Evolutionary conservation across 2,888 invertebrate species (phyloP), one percentile per base, ranked within the genome.

Genomic region (Andrena praecox): DNA sequence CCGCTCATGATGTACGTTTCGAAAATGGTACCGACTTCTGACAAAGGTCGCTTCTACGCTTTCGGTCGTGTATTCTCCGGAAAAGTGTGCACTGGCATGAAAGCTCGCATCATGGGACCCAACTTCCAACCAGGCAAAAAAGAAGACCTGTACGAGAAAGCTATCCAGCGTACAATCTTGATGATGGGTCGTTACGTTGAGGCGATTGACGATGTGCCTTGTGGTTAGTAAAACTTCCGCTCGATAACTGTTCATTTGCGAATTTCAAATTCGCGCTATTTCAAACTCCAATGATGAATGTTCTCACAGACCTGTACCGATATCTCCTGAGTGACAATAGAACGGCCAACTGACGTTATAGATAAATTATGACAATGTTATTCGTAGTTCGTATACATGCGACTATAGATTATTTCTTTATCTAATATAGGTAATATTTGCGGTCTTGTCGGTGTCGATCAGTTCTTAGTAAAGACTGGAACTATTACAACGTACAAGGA

Each of bases 171-270:
- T 95, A 99, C 99, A 82, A 99, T 99, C 94, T 96, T 99, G 93
- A 99, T 99, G 99, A 99, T 99, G 99, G 99, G 99, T 88, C 98
- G 99, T 95, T 99, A 99, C 93, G 98, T 98, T 82, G 99, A 99
- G 95, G 99, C 99, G 86, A 99, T 99, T 92, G 99, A 99, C 95
- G 99, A 99, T 95, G 99, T 99, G 86, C 99, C 99, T 82, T 98
- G 97, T 89, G 99, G 97, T 94, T 95, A 95, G 85, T 90, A 72
- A 54, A 59, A 8, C 0, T 12, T 31, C 2, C 20, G 35, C 35
- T 48, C 50, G n/a, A 66, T 56, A 59, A 63, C 6, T 6, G n/a
- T 8, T 54, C 42, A 2, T 48, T 50, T 63, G n/a, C 59, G 10
- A 20, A 63, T 64, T 66, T 20, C 27, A 42, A 12, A 16, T 24